Evolutionary conservation across 2,113 vertebrate genomes (phyloP).

Genomic region (Furnarius figulus): DNA sequence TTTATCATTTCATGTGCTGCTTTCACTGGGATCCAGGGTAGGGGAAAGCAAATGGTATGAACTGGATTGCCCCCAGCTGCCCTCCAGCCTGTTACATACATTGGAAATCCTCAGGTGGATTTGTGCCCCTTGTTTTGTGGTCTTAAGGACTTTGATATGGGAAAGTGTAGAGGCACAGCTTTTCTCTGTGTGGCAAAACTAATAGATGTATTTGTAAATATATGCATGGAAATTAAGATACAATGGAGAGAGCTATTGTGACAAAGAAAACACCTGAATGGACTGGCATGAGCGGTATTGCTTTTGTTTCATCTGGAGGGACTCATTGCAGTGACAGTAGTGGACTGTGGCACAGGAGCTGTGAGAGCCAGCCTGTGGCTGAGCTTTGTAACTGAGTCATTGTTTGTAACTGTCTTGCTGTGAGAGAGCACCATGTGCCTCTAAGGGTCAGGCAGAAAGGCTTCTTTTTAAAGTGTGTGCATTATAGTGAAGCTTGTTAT

Average conservation of each 20-base stretch:
- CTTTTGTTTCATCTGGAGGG: background rate
- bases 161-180: background rate
- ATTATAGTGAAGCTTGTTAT: background rate
- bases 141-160: background rate
- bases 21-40: background rate
- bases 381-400: background rate
- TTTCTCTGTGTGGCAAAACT: background rate
- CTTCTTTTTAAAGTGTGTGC: background rate
- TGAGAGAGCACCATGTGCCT: no score
- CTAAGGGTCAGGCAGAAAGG: background rate
- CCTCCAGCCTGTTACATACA: background rate
- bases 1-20: background rate
- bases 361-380: background rate
- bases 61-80: background rate
- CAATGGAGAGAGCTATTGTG: background rate
- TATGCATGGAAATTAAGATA: background rate
- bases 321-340: background rate
- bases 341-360: fast-evolving
- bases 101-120: background rate
- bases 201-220: background rate
- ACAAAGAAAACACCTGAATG: background rate
- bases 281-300: fast-evolving
- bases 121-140: background rate
- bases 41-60: no score
- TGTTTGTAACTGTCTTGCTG: background rate